These are phyloP conservation scores for Cochlearius cochlearius DNA, from an alignment of 2,113 vertebrate genomes.

Conservation along the genomic window DNA sequence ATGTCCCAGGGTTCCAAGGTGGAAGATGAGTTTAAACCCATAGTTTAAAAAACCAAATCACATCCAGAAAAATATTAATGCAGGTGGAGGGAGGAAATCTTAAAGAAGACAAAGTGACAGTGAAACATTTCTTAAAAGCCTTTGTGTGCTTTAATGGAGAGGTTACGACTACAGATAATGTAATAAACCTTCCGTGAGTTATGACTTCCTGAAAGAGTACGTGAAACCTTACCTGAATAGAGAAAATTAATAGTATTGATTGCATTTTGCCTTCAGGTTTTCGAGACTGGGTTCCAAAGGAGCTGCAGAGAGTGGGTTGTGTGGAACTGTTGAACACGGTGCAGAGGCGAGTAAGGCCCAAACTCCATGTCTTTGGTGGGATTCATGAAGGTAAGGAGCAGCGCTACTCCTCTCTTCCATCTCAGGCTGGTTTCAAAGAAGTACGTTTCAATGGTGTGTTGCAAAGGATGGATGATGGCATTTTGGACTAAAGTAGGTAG, in stretches of 20 bases:
- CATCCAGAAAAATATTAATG: conserved; percentile 69
- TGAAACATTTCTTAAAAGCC: conserved; percentile 78
- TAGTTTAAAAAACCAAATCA: conserved; percentile 68
- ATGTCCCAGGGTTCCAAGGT: conserved; percentile 24
- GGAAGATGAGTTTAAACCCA: conserved; percentile 58
- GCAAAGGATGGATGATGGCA: neutral
- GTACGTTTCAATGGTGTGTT: neutral
- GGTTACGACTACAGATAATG: conserved; percentile 81
- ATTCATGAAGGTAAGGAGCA: conserved; percentile 91
- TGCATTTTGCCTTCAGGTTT: conserved; percentile 82
- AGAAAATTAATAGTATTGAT: conserved; percentile 65
- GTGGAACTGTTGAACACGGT: conserved; percentile 98
- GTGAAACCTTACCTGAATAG: conserved; percentile 70
- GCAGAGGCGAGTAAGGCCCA: conserved; percentile 93
- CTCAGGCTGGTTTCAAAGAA: neutral
- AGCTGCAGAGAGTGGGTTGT: conserved; percentile 95
- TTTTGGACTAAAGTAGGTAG: neutral
- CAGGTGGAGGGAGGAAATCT: conserved; percentile 39
- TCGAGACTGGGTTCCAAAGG: conserved; percentile 98
- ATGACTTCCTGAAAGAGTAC: conserved; percentile 75
- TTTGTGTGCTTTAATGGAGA: conserved; percentile 74
- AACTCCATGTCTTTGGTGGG: conserved; percentile 94
- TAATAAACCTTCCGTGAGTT: conserved; percentile 74
- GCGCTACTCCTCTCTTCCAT: neutral
- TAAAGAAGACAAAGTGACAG: conserved; percentile 72